Evolutionary conservation across 2,888 invertebrate species (phyloP).

Genomic region (Ormyrus nitidulus): DNA sequence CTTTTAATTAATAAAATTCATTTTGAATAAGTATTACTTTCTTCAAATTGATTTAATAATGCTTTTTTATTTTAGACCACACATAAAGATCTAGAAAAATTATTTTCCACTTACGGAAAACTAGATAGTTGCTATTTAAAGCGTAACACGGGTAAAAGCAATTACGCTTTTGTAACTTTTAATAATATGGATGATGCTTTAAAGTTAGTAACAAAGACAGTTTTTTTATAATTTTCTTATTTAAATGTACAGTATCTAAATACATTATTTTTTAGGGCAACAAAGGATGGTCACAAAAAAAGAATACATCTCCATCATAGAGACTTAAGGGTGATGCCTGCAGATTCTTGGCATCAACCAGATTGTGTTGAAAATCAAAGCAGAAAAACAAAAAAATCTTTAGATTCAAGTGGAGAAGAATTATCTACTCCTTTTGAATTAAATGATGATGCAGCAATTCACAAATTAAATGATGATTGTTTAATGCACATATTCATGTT

Average conservation of each 20-base stretch:
- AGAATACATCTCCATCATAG: slow-evolving; percentile 69
- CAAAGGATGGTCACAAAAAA: slow-evolving; percentile 63
- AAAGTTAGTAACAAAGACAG: slow-evolving; percentile 73
- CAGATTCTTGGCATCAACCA: slow-evolving; percentile 82
- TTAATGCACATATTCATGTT: slow-evolving; percentile 77
- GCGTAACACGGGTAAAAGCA: slow-evolving; percentile 76
- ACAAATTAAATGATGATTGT: slow-evolving; percentile 79
- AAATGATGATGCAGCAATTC: slow-evolving; percentile 68
- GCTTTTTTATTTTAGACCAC: slow-evolving; percentile 76
- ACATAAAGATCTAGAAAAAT: slow-evolving; percentile 76
- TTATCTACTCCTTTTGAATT: slow-evolving; percentile 53
- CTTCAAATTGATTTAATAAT: neutral
- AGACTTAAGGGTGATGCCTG: slow-evolving; percentile 77
- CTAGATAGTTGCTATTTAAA: slow-evolving; percentile 78
- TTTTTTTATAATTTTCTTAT: slow-evolving; percentile 7
- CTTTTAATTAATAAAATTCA: neutral
- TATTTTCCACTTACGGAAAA: slow-evolving; percentile 79
- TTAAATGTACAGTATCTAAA: slow-evolving; percentile 1
- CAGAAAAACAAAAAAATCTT: slow-evolving; percentile 61
- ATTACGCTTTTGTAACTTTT: slow-evolving; percentile 79
- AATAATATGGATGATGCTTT: slow-evolving; percentile 77
- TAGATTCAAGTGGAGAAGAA: slow-evolving; percentile 43
- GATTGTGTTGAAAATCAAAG: slow-evolving; percentile 70
- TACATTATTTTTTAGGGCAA: slow-evolving; percentile 62
- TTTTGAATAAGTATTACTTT: neutral